Percentiles rank a stretch among this genome's conserved stretches.
Evolutionary conservation across 2,888 invertebrate species (phyloP).

Genomic region (Nymphalis polychloros): DNA sequence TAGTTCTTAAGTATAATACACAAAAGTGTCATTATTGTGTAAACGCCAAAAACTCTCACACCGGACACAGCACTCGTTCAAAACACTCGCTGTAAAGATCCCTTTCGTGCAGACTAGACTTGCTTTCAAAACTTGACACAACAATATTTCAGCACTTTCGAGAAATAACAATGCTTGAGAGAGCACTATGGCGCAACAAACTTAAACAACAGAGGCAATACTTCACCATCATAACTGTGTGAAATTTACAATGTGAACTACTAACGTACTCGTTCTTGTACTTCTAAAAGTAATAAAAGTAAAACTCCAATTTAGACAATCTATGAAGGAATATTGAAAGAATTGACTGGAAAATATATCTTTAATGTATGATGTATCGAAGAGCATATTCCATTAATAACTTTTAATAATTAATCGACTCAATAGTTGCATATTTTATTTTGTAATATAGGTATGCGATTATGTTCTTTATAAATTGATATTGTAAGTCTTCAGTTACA

Average conservation of each 20-base stretch:
- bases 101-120: conserved; percentile 57
- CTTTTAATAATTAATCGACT: too few species aligned
- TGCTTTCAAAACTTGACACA: conserved; percentile 57
- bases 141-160: conserved; percentile 74
- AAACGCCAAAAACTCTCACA: conserved; percentile 55
- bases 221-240: conserved; percentile 62
- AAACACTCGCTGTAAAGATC: conserved; percentile 58
- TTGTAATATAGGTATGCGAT: too few species aligned
- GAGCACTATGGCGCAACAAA: conserved; percentile 63
- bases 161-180: conserved; percentile 76
- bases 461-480: too few species aligned
- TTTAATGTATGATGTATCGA: too few species aligned
- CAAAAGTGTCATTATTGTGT: conserved; percentile 46
- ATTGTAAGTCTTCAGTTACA: too few species aligned
- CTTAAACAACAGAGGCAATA: conserved; percentile 62
- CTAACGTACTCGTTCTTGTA: conserved; percentile 27
- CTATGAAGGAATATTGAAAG: not conserved
- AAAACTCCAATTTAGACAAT: not conserved
- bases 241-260: conserved; percentile 48
- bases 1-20: conserved; percentile 38
- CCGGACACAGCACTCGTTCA: conserved; percentile 56
- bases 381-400: too few species aligned
- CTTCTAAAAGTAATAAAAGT: not conserved
- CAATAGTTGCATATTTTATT: too few species aligned
- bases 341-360: too few species aligned